Evolutionary conservation across 2,113 vertebrate species (phyloP), one percentile per base, ranked within the genome.

Genomic region (Conger conger): DNA sequence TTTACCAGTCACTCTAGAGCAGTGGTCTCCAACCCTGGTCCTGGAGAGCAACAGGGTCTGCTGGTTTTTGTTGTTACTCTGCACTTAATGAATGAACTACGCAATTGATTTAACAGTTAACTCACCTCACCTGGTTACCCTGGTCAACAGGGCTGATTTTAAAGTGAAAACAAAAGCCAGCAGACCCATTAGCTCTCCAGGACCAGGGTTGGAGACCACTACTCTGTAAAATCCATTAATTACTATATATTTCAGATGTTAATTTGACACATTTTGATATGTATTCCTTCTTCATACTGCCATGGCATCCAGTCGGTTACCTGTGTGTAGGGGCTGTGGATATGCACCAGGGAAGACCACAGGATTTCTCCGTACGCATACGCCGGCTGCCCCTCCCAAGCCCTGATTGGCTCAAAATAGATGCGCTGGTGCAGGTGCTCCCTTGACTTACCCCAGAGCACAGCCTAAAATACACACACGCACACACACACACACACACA

Each of bases 351-450:
- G 2, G 96, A 96, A 6, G 96, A 96, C 90, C 95, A 93, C 81
- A 95, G 85, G 38, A 96, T 93, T 86, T 96, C 93, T 88, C 96
- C 96, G 53, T 94, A 96, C 42, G 91, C 88, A 82, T 93, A 91
- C 16, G 93, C 89, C 17, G 89, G 88, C 53, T 87, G 92, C 36
- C 96, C 96, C 89, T 97, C 95, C 96, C 96, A 97, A 81, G 91
- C 94, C 5, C 81, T 87, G 87, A 97, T 89, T 0, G 94, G 93
- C 88, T 93, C 90, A 0, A 90, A 93, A 86, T 89, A 92, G 80
- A 97, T 89, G 80, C 93, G 92, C 60, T 89, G 88, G 50, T 90
- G 92, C 23, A 97, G 80, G 80, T 95, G 93, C 3, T 94, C 90
- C 87, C 63, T 93, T 63, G 90, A 94, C 88, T 84, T 92, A 81